A percentile compares a stretch with the other conserved stretches of the same genome.
Conservation (phyloP, 2,797 vertebrate genomes). For the Periparus ater region DNA sequence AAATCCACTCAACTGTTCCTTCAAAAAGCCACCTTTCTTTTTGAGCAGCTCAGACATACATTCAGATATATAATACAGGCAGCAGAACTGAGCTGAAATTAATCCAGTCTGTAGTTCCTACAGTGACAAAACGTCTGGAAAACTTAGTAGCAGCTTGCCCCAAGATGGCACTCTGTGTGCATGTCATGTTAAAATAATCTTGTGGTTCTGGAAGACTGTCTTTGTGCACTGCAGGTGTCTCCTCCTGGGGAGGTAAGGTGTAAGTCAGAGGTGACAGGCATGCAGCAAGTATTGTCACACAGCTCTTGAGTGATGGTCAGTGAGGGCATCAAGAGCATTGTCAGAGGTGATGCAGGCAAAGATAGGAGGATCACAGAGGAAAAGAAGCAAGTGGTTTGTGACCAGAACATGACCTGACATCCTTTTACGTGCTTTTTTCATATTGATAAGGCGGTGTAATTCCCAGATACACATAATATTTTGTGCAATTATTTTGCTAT, state of each 20-base stretch:
- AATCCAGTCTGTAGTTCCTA: neutral
- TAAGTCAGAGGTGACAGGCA: neutral
- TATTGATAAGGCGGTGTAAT: neutral
- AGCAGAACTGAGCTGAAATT: neutral
- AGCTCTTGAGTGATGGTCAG: neutral
- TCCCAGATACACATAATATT: neutral
- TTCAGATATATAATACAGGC: neutral
- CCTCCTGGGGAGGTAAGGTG: neutral
- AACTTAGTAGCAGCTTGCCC: constrained; percentile 1
- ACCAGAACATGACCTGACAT: neutral
- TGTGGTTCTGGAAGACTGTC: neutral
- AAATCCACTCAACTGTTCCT: neutral
- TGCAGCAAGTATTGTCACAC: neutral
- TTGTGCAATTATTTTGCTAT: neutral
- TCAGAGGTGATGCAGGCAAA: neutral
- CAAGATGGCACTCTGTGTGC: constrained; percentile 34
- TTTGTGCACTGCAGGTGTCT: neutral
- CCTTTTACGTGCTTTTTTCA: neutral
- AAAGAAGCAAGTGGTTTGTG: neutral
- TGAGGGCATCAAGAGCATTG: neutral
- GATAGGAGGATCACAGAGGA: neutral
- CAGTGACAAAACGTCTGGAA: neutral
- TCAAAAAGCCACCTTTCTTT: neutral
- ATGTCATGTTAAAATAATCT: neutral
- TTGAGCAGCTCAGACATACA: accelerated